These are phyloP conservation scores for Phrynocephalus vlangalii DNA, from an alignment of 2,797 vertebrate species.

Conservation along the genomic window DNA sequence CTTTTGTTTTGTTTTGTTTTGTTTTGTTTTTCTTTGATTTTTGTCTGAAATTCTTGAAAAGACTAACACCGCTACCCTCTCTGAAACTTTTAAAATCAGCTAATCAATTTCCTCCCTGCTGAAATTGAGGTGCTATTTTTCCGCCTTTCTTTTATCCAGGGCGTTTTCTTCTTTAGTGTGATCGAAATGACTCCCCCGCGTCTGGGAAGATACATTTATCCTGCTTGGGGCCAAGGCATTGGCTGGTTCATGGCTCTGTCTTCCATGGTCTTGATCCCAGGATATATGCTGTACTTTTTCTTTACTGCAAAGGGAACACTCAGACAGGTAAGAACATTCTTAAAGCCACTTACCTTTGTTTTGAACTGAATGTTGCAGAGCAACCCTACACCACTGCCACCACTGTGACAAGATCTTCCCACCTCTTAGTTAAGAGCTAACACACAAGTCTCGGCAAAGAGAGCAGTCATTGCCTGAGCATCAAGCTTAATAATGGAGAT, in stretches of 20 bases:
- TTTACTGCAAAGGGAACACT: constrained; percentile 82
- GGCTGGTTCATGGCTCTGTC: constrained; percentile 92
- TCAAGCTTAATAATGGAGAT: not conserved
- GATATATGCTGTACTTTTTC: constrained; percentile 87
- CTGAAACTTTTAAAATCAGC: not conserved
- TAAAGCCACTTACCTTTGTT: not conserved
- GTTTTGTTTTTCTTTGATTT: too few relatives aligned
- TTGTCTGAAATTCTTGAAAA: too few relatives aligned
- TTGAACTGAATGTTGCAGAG: not conserved
- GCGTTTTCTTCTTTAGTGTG: constrained; percentile 91
- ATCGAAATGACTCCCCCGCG: constrained; percentile 91
- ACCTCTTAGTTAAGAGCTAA: not conserved
- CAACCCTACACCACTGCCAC: not conserved
- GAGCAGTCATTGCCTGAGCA: not conserved
- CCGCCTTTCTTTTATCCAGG: constrained; percentile 71
- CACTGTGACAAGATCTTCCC: not conserved
- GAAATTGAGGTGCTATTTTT: not conserved
- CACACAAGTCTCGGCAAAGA: not conserved
- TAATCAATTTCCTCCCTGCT: not conserved
- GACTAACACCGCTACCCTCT: too few relatives aligned
- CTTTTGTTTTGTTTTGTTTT: too few relatives aligned
- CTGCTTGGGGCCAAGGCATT: constrained; percentile 87
- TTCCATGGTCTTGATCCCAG: constrained; percentile 90
- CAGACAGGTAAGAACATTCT: constrained; percentile 77
- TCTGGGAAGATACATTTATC: constrained; percentile 88